These are phyloP conservation scores for Agrochola litura DNA, from an alignment of 2,888 invertebrate genomes.

Conservation along the genomic window DNA sequence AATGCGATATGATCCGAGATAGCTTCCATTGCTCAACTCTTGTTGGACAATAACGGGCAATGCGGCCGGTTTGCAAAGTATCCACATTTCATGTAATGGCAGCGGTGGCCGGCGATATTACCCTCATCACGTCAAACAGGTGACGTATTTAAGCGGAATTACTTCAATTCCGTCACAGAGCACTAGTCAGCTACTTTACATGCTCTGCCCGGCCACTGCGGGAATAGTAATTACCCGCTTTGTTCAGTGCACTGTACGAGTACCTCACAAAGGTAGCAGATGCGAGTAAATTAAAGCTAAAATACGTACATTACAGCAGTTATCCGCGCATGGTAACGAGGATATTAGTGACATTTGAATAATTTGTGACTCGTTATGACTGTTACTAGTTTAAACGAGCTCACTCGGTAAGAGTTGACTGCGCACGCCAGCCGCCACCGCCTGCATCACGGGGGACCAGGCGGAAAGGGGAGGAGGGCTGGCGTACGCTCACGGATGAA, in stretches of 20 bases:
- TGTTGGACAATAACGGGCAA: conserved; percentile 20
- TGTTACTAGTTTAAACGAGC: conserved; percentile 58
- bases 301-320: conserved; percentile 50
- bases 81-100: conserved; percentile 9
- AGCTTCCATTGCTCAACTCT: conserved; percentile 26
- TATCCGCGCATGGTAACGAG: conserved; percentile 58
- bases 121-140: conserved; percentile 17
- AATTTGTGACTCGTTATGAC: conserved; percentile 66
- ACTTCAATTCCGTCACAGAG: conserved; percentile 1
- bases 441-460: conserved; percentile 1
- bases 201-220: background rate
- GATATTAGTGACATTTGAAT: conserved; percentile 67
- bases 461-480: conserved; percentile 4
- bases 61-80: conserved; percentile 12
- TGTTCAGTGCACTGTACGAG: background rate
- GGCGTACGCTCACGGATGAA: conserved; percentile 55
- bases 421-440: conserved; percentile 35
- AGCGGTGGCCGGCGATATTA: conserved; percentile 4
- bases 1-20: conserved; percentile 48
- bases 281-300: conserved; percentile 48
- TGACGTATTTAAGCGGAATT: conserved; percentile 26
- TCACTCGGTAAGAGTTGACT: conserved; percentile 28
- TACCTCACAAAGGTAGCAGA: conserved; percentile 38
- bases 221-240: conserved; percentile 19
- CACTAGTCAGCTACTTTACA: background rate